A percentile compares a stretch with the other conserved stretches of the same genome.
Conservation (phyloP, 2,113 vertebrate species). For the Gnathonemus echidnorhynchus region DNA sequence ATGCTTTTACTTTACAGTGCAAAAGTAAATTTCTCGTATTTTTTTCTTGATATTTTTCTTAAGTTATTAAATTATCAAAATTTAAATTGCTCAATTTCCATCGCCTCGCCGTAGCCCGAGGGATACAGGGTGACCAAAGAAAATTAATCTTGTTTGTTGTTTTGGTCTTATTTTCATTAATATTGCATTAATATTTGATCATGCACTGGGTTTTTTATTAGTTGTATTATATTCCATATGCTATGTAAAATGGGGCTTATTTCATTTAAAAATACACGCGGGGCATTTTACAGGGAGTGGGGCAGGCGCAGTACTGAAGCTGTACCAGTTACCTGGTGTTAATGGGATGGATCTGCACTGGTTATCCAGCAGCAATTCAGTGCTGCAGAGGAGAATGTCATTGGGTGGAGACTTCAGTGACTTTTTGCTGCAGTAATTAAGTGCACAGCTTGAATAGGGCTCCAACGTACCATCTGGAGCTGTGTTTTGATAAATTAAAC, state of each 20-base stretch:
- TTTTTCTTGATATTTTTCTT: background rate
- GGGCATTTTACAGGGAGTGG: background rate
- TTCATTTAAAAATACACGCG: background rate
- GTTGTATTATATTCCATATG: background rate
- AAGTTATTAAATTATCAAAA: background rate
- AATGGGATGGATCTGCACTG: background rate
- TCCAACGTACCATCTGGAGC: background rate
- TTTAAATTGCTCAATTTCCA: background rate
- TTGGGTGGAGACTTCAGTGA: background rate
- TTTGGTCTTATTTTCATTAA: background rate
- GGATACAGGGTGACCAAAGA: constrained; percentile 4
- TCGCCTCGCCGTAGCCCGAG: background rate
- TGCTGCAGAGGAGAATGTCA: background rate
- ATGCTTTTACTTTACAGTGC: background rate
- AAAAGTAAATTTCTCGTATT: background rate
- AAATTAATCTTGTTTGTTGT: background rate
- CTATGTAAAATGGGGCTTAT: background rate
- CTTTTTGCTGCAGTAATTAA: constrained; percentile 4
- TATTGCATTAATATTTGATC: constrained; percentile 1
- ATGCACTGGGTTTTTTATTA: background rate
- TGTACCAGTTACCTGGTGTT: background rate
- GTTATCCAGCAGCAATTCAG: background rate
- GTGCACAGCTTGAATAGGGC: background rate
- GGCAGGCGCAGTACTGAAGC: background rate
- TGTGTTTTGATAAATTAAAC: constrained; percentile 5